Evolutionary conservation across 2,113 vertebrate genomes (phyloP), one percentile per base, ranked within the genome.

Genomic region (Machaerirhynchus nigripectus): DNA sequence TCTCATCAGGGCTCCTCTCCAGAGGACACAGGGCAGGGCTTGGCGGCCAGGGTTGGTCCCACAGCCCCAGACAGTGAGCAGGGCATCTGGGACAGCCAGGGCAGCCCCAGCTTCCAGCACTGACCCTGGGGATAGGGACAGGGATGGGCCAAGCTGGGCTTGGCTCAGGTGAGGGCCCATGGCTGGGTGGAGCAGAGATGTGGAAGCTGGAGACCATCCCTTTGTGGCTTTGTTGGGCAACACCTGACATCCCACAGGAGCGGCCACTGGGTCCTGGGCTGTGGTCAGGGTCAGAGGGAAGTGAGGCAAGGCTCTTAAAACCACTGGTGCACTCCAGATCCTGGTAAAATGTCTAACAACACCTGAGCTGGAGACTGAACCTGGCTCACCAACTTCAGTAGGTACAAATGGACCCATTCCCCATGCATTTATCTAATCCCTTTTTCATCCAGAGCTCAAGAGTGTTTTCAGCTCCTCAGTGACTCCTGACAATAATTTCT

Each of bases 21-120:
- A 53, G 39, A 63, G 13, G 56, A 67, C 30, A 39, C 3, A n/a
- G 15, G n/a, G 8, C 12, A 23, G 5, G 9, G 14, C 10, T 33
- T 22, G 21, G 14, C 6, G 8, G 10, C 7, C 40, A n/a, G 39
- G 14, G 16, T 6, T 17, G 2, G 12, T 63, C 42, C 60, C 47
- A 39, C 18, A 13, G 17, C 3, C 22, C 15, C 27, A 40, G 28
- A 20, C 3, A 59, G 33, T 33, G 27, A 67, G 4, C 22, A 59
- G 47, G 56, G 22, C 22, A 67, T 16, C 12, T 1, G 0, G 21
- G 10, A 8, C 8, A 47, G 4, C 24, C 2, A 1, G 7, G 18
- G 3, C 6, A 84, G 30, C 10, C 18, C 13, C 28, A 73, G 11
- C 4, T 6, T 5, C 16, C 13, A 13, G 3, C 20, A 20, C 10